These are phyloP conservation scores for Corapipo altera DNA, from an alignment of 2,113 vertebrate genomes.

Conservation along the genomic window DNA sequence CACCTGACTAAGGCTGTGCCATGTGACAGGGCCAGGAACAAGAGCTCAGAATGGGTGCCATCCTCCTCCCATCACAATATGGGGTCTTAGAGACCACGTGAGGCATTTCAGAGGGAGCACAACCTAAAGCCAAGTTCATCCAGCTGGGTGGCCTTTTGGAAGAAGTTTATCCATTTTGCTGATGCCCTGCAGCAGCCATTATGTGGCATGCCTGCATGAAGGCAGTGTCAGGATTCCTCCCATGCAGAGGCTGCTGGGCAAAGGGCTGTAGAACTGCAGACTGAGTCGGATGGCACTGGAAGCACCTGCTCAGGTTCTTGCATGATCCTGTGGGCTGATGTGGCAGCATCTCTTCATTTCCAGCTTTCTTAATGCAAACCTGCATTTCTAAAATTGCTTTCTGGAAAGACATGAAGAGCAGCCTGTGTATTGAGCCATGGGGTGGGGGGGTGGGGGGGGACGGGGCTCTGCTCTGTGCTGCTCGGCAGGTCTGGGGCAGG, in stretches of 20 bases:
- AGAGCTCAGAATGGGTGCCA: fast-evolving
- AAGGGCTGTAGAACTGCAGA: background rate
- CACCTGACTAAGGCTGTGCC: fast-evolving
- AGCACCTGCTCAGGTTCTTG: background rate
- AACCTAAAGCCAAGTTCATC: background rate
- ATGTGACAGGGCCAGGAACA: background rate
- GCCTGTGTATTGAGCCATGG: background rate
- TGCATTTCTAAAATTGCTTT: background rate
- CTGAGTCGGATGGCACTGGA: background rate
- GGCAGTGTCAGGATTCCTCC: fast-evolving
- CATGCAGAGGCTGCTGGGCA: fast-evolving
- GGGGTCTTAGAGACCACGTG: fast-evolving
- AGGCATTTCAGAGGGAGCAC: background rate
- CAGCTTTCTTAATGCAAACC: background rate
- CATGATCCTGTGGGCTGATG: fast-evolving
- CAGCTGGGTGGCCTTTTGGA: background rate
- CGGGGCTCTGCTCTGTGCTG: background rate
- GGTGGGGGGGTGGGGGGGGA: too few species aligned
- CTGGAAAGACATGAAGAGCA: background rate
- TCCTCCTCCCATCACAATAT: fast-evolving
- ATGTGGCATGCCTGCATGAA: fast-evolving
- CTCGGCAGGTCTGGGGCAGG: background rate
- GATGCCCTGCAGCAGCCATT: background rate
- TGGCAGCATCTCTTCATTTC: background rate
- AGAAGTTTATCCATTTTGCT: background rate